These are phyloP conservation scores for Drosophila subobscura DNA, from an alignment of 1,140 invertebrate genomes.

Conservation along the genomic window DNA sequence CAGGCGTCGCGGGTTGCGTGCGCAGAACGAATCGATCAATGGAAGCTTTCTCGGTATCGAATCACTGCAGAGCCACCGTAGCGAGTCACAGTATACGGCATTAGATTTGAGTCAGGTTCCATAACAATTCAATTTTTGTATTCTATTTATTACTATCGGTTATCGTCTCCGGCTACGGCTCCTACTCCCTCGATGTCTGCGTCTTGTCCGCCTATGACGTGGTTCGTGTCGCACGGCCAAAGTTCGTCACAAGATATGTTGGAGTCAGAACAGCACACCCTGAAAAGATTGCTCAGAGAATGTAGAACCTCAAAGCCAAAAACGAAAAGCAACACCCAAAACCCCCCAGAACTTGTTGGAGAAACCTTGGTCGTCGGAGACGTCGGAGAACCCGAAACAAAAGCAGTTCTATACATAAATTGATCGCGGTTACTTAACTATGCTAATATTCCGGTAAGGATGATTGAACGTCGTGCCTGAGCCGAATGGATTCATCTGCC, in stretches of 20 bases:
- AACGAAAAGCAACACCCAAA: slow-evolving; percentile 26
- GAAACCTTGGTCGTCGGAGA: slow-evolving; percentile 56
- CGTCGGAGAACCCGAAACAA: slow-evolving; percentile 56
- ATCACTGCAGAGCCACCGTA: slow-evolving; percentile 11
- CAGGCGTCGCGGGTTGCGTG: slow-evolving; percentile 56
- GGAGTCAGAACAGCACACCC: too few relatives aligned
- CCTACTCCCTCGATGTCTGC: too few relatives aligned
- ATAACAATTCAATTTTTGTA: slow-evolving; percentile 9
- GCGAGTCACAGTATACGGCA: slow-evolving; percentile 3
- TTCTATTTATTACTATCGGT: slow-evolving; percentile 24
- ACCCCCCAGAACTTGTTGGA: slow-evolving; percentile 56
- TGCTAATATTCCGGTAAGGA: slow-evolving; percentile 78
- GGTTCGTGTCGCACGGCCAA: neutral
- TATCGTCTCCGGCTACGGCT: neutral
- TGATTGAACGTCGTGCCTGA: slow-evolving; percentile 48
- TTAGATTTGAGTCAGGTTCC: slow-evolving; percentile 61
- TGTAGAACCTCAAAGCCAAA: slow-evolving; percentile 11
- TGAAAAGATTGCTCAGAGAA: neutral
- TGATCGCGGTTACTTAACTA: slow-evolving; percentile 65
- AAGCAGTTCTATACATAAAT: slow-evolving; percentile 69
- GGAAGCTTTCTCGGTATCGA: slow-evolving; percentile 46
- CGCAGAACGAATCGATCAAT: slow-evolving; percentile 69
- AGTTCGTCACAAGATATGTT: slow-evolving; percentile 1
- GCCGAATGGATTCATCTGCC: slow-evolving; percentile 11
- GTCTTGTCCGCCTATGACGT: slow-evolving; percentile 29